Evolutionary conservation across 37 sponge, comb jelly and placozoan species (phyloP).

Genomic region (Crambe crambe): DNA sequence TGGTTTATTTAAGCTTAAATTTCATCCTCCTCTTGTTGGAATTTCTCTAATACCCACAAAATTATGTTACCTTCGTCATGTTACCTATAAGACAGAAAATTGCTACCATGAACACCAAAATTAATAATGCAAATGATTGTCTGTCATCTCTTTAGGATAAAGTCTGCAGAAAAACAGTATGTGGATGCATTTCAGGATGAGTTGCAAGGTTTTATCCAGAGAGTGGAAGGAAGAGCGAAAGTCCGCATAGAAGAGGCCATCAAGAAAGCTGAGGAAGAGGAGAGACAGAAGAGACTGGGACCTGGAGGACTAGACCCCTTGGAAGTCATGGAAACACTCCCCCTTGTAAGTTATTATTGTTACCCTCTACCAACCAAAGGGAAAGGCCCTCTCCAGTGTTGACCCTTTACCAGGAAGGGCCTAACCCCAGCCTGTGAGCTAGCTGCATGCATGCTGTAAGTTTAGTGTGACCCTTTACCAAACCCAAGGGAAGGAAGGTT

Average conservation of each 20-base stretch:
- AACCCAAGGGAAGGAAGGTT: too few relatives aligned
- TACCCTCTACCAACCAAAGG: too few relatives aligned
- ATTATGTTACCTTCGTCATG: too few relatives aligned
- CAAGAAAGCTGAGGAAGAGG: conserved; percentile 88
- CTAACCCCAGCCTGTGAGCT: neutral
- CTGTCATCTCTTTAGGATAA: conserved; percentile 80
- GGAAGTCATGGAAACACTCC: conserved; percentile 94
- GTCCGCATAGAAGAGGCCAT: conserved; percentile 77
- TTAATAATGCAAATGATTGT: too few relatives aligned
- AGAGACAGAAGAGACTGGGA: conserved; percentile 90
- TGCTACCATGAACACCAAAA: too few relatives aligned
- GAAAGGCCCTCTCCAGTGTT: too few relatives aligned
- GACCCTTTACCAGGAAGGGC: too few relatives aligned
- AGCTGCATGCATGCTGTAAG: neutral
- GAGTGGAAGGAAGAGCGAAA: conserved; percentile 86
- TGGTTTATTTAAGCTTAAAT: too few relatives aligned
- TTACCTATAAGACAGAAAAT: too few relatives aligned
- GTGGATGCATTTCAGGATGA: conserved; percentile 93
- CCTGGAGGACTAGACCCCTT: conserved; percentile 98
- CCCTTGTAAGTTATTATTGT: conserved; percentile 56
- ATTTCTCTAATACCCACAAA: too few relatives aligned
- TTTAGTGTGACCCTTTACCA: too few relatives aligned
- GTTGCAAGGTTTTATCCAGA: conserved; percentile 70
- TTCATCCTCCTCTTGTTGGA: too few relatives aligned
- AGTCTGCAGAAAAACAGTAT: conserved; percentile 92